phyloP scores from a whole-genome alignment of 2,113 vertebrate species.

The Xiphorhynchus elegans region DNA sequence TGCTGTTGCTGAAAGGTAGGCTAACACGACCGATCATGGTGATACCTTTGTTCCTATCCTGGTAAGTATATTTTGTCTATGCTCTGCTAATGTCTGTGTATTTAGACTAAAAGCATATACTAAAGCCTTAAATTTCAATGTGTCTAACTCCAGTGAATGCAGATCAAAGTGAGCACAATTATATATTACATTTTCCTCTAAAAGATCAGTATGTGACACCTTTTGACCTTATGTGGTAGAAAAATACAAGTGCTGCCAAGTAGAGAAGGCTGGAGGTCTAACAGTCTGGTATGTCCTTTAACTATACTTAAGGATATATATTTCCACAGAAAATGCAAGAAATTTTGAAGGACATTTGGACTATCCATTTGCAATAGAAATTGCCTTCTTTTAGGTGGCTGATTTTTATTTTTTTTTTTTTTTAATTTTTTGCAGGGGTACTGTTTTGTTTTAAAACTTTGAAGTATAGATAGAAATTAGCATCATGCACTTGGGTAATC shows the following conservation, averaged over 20 bases:
- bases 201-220: not conserved
- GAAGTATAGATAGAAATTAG: not conserved
- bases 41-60: not conserved
- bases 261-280: not conserved
- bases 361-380: not conserved
- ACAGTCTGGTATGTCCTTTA: not conserved
- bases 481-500: not conserved
- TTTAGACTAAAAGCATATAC: not conserved
- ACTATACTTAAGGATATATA: not conserved
- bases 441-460: not conserved
- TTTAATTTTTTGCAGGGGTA: not conserved
- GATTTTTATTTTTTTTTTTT: not conserved
- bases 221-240: not conserved
- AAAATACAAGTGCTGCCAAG: not conserved
- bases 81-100: not conserved
- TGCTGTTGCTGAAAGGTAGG: not conserved
- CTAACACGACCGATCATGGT: rapidly evolving
- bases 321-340: not conserved
- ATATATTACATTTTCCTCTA: not conserved
- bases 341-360: not conserved
- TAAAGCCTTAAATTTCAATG: not conserved
- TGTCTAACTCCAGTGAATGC: not conserved
- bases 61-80: not conserved
- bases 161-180: not conserved
- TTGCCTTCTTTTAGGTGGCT: rapidly evolving